A percentile compares a stretch with the other conserved stretches of the same genome.
Conservation (phyloP, 2,888 invertebrate species). For the Archips crataeganus region DNA sequence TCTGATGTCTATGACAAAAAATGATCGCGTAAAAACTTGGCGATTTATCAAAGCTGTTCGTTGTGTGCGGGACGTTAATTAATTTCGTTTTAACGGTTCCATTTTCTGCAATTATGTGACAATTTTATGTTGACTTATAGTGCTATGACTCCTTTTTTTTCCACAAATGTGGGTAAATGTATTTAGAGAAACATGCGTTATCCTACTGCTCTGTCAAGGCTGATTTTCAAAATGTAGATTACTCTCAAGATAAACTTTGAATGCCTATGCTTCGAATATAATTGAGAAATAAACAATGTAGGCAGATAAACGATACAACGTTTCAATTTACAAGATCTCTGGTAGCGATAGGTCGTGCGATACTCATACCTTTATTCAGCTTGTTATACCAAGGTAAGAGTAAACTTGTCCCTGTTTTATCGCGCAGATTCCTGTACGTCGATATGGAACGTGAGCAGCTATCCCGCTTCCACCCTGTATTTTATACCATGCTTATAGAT, state of each 20-base stretch:
- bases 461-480: conserved; percentile 45
- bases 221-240: not conserved
- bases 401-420: conserved; percentile 82
- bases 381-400: conserved; percentile 78
- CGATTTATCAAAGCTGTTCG: conserved; percentile 1
- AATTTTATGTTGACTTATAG: not conserved
- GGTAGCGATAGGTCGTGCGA: conserved; percentile 73
- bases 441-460: conserved; percentile 69
- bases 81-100: not conserved
- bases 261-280: conserved; percentile 44
- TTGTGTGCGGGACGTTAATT: conserved; percentile 9
- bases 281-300: conserved; percentile 63
- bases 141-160: not conserved
- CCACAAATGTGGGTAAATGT: not conserved
- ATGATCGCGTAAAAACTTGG: not conserved
- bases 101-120: not conserved
- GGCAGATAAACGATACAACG: conserved; percentile 64
- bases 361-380: conserved; percentile 75
- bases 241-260: not conserved
- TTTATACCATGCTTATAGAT: conserved; percentile 53
- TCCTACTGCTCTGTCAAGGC: not conserved
- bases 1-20: conserved; percentile 29
- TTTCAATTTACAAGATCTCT: conserved; percentile 82
- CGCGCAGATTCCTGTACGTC: conserved; percentile 77
- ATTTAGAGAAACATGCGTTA: not conserved